Conservation (phyloP, 2,797 vertebrate genomes). For the Pelodytes ibericus region DNA sequence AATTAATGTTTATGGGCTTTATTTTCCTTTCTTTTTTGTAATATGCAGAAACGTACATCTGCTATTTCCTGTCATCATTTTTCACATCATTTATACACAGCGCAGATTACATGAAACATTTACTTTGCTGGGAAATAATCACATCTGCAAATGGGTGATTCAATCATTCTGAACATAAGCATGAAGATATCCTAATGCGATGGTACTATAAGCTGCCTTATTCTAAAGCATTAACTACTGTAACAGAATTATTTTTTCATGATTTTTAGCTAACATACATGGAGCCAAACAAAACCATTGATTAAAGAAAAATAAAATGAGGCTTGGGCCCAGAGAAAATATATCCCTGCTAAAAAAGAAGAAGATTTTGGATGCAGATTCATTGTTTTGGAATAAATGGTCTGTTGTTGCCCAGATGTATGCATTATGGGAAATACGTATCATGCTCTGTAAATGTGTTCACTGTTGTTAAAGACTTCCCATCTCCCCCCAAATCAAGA, state of each 20-base stretch:
- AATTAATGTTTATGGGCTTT: slow-evolving; percentile 37
- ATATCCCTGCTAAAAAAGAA: slow-evolving; percentile 1
- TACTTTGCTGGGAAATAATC: slow-evolving; percentile 51
- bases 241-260: slow-evolving; percentile 18
- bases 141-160: slow-evolving; percentile 50
- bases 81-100: slow-evolving; percentile 40
- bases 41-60: slow-evolving; percentile 16
- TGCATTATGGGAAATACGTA: not conserved
- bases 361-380: not conserved
- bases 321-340: not conserved
- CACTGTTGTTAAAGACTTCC: slow-evolving; percentile 31
- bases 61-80: slow-evolving; percentile 35
- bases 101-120: slow-evolving; percentile 48
- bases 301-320: slow-evolving; percentile 11
- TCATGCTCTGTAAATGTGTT: slow-evolving; percentile 24
- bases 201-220: slow-evolving; percentile 22
- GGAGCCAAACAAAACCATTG: not conserved
- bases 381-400: slow-evolving; percentile 6
- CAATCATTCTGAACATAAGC: slow-evolving; percentile 33
- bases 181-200: slow-evolving; percentile 35
- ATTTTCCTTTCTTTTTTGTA: not conserved
- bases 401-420: not conserved
- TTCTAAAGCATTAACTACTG: slow-evolving; percentile 34
- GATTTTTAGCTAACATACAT: not conserved
- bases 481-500: slow-evolving; percentile 37